Conservation (phyloP, 2,888 invertebrate genomes). For the Monochamus alternatus region DNA sequence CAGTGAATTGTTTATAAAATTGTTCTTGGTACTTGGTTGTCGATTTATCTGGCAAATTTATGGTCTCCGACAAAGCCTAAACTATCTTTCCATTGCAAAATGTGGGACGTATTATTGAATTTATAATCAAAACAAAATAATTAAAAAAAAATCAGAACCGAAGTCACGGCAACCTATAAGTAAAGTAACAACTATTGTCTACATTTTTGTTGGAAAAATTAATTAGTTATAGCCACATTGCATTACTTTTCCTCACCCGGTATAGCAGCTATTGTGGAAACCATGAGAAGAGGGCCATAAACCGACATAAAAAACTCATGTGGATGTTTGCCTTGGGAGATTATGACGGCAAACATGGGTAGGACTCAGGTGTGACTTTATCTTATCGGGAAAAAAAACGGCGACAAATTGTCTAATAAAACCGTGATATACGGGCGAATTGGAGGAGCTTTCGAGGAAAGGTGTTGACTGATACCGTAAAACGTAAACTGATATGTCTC, state of each 20-base stretch:
- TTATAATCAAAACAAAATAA: too few relatives aligned
- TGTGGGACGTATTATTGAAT: too few relatives aligned
- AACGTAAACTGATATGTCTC: neutral
- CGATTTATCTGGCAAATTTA: too few relatives aligned
- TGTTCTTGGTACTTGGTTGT: too few relatives aligned
- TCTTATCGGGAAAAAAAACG: conserved; percentile 30
- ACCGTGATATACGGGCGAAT: conserved; percentile 23
- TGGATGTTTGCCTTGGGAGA: conserved; percentile 13
- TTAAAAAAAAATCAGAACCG: too few relatives aligned
- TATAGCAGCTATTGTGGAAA: neutral
- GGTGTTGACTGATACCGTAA: conserved; percentile 26
- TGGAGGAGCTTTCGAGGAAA: conserved; percentile 23
- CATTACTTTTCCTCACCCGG: neutral
- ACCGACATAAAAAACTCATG: conserved; percentile 18
- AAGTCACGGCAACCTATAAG: too few relatives aligned
- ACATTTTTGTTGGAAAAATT: too few relatives aligned
- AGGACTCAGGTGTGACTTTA: conserved; percentile 27
- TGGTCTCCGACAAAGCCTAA: too few relatives aligned
- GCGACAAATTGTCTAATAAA: conserved; percentile 33
- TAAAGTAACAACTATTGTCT: too few relatives aligned
- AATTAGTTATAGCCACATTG: neutral
- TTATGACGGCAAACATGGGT: conserved; percentile 17
- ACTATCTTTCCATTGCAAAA: too few relatives aligned
- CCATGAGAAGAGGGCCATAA: conserved; percentile 9
- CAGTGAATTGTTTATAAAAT: too few relatives aligned